phyloP scores from a whole-genome alignment of 2,888 invertebrate genomes.

The Hirtodrosophila alboralis region DNA sequence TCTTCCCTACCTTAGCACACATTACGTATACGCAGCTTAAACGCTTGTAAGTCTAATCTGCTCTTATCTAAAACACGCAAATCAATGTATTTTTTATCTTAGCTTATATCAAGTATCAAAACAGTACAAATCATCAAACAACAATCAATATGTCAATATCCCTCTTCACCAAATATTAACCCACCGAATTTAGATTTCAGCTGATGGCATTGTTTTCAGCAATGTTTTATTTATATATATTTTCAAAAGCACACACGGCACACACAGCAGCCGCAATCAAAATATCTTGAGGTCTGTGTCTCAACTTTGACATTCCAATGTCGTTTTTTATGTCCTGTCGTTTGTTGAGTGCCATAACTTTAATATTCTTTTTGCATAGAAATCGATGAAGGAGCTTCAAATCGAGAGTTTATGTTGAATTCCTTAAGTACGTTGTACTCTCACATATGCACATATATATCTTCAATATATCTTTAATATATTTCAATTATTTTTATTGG shows the following conservation, averaged over 20 bases:
- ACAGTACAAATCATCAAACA: slow-evolving; percentile 3
- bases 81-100: too few species aligned
- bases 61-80: too few species aligned
- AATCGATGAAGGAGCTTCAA: slow-evolving; percentile 45
- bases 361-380: slow-evolving; percentile 43
- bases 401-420: neutral
- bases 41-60: neutral
- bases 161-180: neutral
- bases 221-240: slow-evolving; percentile 45
- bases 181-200: slow-evolving; percentile 13
- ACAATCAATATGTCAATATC: slow-evolving; percentile 36
- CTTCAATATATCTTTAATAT: slow-evolving; percentile 54
- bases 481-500: slow-evolving; percentile 76
- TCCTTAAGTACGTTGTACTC: slow-evolving; percentile 42
- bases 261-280: slow-evolving; percentile 32
- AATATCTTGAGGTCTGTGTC: slow-evolving; percentile 25
- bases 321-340: slow-evolving; percentile 45
- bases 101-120: too few species aligned
- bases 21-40: too few species aligned
- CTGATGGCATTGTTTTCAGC: slow-evolving; percentile 8
- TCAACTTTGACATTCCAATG: slow-evolving; percentile 60
- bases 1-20: too few species aligned
- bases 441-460: slow-evolving; percentile 34
- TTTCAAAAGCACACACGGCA: slow-evolving; percentile 43
- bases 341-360: slow-evolving; percentile 69